phyloP scores from a whole-genome alignment of 2,888 invertebrate species.

The Drosophila suboccidentalis region DNA sequence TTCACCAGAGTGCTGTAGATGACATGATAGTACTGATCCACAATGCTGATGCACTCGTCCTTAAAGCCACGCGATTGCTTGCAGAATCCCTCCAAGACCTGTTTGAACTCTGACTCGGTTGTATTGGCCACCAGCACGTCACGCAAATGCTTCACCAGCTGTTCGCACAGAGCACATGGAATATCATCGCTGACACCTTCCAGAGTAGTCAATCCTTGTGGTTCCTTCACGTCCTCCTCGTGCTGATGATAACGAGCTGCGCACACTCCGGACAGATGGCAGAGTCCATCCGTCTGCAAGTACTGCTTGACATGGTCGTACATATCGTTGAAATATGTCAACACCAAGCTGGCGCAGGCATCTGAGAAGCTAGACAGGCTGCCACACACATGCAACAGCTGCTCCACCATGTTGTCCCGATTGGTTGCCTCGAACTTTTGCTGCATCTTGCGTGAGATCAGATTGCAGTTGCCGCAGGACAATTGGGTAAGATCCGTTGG shows the following conservation, averaged over 20 bases:
- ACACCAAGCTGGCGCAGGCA: constrained; percentile 91
- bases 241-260: constrained; percentile 88
- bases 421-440: constrained; percentile 81
- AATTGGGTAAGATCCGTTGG: constrained; percentile 44
- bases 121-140: constrained; percentile 94
- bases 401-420: constrained; percentile 84
- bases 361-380: constrained; percentile 91
- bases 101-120: constrained; percentile 92
- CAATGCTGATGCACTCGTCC: constrained; percentile 91
- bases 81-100: constrained; percentile 92
- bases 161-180: constrained; percentile 94
- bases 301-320: constrained; percentile 88
- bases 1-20: constrained; percentile 90
- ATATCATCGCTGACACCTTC: constrained; percentile 87
- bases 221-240: constrained; percentile 85
- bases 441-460: constrained; percentile 77
- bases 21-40: constrained; percentile 91
- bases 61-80: constrained; percentile 92
- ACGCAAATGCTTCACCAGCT: constrained; percentile 91
- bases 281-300: constrained; percentile 89
- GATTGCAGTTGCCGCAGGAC: constrained; percentile 83
- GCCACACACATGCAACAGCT: constrained; percentile 88
- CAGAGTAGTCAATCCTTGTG: constrained; percentile 86
- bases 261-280: constrained; percentile 92
- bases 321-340: constrained; percentile 91